These are phyloP conservation scores for Brachionus plicatilis DNA, from an alignment of 1,140 invertebrate genomes.

Conservation along the genomic window DNA sequence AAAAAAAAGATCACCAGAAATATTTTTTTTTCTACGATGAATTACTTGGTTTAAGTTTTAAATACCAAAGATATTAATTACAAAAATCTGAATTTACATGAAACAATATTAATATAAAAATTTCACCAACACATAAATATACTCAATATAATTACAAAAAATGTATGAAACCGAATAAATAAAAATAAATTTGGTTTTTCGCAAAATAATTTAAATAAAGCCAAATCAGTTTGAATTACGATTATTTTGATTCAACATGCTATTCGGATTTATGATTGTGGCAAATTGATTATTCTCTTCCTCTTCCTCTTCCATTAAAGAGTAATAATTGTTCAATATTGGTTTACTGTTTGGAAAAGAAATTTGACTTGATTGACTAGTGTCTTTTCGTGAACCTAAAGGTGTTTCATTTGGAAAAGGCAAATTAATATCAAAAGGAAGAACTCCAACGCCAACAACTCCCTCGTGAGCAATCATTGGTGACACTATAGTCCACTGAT, in stretches of 20 bases:
- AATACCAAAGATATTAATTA: not conserved
- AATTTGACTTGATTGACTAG: not conserved
- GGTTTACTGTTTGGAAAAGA: not conserved
- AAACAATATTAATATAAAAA: not conserved
- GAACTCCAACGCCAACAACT: slow-evolving; percentile 44
- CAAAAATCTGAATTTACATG: not conserved
- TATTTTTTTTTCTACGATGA: not conserved
- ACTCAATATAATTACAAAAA: not conserved
- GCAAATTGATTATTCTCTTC: slow-evolving; percentile 23
- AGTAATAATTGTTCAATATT: slow-evolving; percentile 19
- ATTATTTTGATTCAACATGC: not conserved
- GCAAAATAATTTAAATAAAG: not conserved
- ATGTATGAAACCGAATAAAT: not conserved
- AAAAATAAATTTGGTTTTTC: not conserved
- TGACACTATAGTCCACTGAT: slow-evolving; percentile 71
- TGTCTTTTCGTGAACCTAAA: not conserved
- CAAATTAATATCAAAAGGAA: slow-evolving; percentile 16
- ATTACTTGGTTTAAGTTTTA: not conserved
- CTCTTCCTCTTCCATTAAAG: slow-evolving; percentile 28
- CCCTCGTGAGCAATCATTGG: slow-evolving; percentile 61
- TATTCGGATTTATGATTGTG: not conserved
- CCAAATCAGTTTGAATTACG: not conserved
- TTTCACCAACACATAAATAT: not conserved
- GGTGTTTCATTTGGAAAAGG: not conserved
- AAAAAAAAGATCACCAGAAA: not conserved